Conservation (phyloP, 2,888 invertebrate genomes). For the Eledona agricola region DNA sequence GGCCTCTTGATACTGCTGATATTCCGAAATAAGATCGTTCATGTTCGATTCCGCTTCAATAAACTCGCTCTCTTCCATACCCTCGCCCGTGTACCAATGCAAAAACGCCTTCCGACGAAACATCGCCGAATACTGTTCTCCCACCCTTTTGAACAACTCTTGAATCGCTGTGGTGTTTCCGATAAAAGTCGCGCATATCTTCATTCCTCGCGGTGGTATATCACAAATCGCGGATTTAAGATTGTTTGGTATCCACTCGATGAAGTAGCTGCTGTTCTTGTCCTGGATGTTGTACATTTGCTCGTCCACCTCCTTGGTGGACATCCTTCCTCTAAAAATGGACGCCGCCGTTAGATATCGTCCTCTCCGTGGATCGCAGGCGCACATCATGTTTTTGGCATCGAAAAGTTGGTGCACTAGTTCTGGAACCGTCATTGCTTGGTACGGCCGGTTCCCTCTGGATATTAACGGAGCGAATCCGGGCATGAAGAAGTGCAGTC, state of each 20-base stretch:
- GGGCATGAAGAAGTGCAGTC: constrained; percentile 72
- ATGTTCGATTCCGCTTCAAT: constrained; percentile 79
- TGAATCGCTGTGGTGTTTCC: constrained; percentile 74
- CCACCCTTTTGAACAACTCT: constrained; percentile 76
- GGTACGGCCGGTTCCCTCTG: constrained; percentile 72
- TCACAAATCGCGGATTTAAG: constrained; percentile 78
- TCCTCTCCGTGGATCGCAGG: constrained; percentile 85
- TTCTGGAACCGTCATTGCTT: constrained; percentile 79
- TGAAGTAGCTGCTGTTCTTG: constrained; percentile 74
- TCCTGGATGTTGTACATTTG: constrained; percentile 73
- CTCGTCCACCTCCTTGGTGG: constrained; percentile 69
- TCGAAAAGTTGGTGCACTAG: constrained; percentile 85
- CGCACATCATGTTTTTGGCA: constrained; percentile 89
- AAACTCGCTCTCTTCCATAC: constrained; percentile 79
- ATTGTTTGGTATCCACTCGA: constrained; percentile 76
- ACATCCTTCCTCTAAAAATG: constrained; percentile 79
- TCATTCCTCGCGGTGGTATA: constrained; percentile 74
- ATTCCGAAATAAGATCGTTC: constrained; percentile 77
- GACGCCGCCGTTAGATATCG: constrained; percentile 83
- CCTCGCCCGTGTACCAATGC: constrained; percentile 81
- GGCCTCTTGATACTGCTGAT: constrained; percentile 79
- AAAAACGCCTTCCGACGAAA: constrained; percentile 78
- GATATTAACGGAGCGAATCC: constrained; percentile 72
- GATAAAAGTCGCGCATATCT: constrained; percentile 74
- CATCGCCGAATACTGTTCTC: constrained; percentile 68